Evolutionary conservation across 2,888 invertebrate species (phyloP), one percentile per base, ranked within the genome.

Genomic region (Hirtodrosophila histrioides): DNA sequence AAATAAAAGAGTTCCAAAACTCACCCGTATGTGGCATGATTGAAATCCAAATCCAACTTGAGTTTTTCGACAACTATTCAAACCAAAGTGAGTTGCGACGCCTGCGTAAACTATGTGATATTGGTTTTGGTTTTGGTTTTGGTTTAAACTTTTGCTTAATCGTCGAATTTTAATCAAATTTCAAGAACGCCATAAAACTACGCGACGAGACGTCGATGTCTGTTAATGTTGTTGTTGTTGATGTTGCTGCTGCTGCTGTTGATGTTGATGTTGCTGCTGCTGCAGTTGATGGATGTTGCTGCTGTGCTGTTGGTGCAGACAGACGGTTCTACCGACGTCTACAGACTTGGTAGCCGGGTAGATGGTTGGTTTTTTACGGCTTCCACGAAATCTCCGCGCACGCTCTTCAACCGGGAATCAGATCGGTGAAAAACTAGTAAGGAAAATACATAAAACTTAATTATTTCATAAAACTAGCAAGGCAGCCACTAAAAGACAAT

Each of bases 361-460:
- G 67, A 68, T 63, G 65, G 46, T 41, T 49, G 66, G 78, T 55
- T 68, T 85, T 85, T 85, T 82, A 85, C 80, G 69, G 80, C 83
- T 85, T 85, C 84, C 77, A 79, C 79, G 88, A 85, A 87, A 62
- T 70, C 76, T 61, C 35, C 58, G 74, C 64, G 58, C 61, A 56
- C 61, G 43, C 58, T 73, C 73, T 64, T 54, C 60, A 56, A 44
- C 45, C 55, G 46, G 49, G 64, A 63, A 66, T 56, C 76, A 55
- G 64, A 78, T 74, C 83, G 70, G 67, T 70, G 69, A 70, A 74
- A 77, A 73, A 69, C 82, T 74, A 85, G 86, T 85, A 77, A 85
- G 83, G 70, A 84, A 84, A 85, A 87, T 85, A 86, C 83, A 87
- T 85, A 87, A 85, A 85, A 85, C 65, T 82, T 87, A 87, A 85